Base-by-base conservation (phyloP, 92 coral and sea anemone genomes). In the Epizoanthus stellaris region DNA sequence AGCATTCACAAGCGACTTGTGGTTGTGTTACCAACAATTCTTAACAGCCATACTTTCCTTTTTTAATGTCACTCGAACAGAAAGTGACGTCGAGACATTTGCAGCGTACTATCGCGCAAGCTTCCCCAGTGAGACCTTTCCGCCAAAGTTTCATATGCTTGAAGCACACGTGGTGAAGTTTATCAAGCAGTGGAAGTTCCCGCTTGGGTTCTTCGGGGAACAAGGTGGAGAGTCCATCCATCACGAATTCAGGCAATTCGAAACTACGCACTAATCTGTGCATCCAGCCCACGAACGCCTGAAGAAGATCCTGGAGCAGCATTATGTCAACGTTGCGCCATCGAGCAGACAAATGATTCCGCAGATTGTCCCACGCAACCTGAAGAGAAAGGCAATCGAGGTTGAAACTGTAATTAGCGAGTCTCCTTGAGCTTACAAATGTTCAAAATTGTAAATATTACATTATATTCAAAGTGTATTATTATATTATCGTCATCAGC, bases 351-450 rank as follows among this genome's bases (percentile, higher is more conserved):
- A 63, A n/a, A 63, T 63, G 30, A 63, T 63, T 63, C 67, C 67
- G 8, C 67, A 63, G 23, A 63, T 63, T 63, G 67, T 63, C 16
- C 67, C 67, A 63, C 67, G 67, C 67, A 63, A 63, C 67, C 67
- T 63, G 67, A 63, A 63, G 67, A 63, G 67, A 63, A 63, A 63
- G 67, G 67, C 67, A 63, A 63, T 21, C 36, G 67, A 63, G 9
- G 34, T 63, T 19, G 15, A 20, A 63, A 63, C 67, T 30, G 36
- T 1, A 30, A 30, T 30, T 14, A 20, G 67, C 67, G 67, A 63
- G 7, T 19, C 67, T 20, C 30, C 52, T 45, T 10, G 52, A 63
- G 23, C 38, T 63, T 63, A 63, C 67, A 63, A 16, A 62, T 62
- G 3, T 17, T 43, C 49, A 23, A 62, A 62, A 62, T 62, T 63